These are phyloP conservation scores for Pluvianellus socialis DNA, from an alignment of 2,113 vertebrate genomes.

Conservation along the genomic window DNA sequence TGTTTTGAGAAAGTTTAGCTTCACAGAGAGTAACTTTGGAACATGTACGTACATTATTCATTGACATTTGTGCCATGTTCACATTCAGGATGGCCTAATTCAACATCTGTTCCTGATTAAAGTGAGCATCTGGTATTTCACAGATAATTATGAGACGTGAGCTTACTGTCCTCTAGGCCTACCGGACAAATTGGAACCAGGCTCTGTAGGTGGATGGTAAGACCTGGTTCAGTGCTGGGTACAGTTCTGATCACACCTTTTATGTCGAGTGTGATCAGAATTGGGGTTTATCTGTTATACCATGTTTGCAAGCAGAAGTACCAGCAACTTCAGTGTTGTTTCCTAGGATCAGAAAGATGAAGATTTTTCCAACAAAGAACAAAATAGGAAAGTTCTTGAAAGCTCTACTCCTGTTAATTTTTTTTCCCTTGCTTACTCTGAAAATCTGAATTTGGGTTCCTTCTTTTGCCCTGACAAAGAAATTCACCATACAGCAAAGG, in stretches of 20 bases:
- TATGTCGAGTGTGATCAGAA: not conserved
- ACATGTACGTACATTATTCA: not conserved
- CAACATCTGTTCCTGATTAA: slow-evolving; percentile 30
- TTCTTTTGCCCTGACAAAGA: not conserved
- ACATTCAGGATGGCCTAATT: not conserved
- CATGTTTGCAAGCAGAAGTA: not conserved
- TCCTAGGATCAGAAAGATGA: not conserved
- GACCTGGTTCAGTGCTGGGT: not conserved
- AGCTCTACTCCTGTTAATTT: not conserved
- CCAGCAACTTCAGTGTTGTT: not conserved
- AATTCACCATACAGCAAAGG: not conserved
- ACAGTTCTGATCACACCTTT: not conserved
- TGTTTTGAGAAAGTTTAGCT: not conserved
- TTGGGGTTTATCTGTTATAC: not conserved
- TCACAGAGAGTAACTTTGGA: not conserved
- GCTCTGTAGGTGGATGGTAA: not conserved
- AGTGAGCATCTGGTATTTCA: slow-evolving; percentile 19
- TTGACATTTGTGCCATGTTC: not conserved
- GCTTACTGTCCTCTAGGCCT: not conserved
- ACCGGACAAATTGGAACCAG: not conserved
- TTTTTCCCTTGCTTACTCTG: not conserved
- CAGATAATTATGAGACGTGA: not conserved
- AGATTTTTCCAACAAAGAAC: not conserved
- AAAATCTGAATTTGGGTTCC: not conserved
- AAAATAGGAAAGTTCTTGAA: not conserved